These are phyloP conservation scores for Bufotes viridis DNA, from an alignment of 2,797 vertebrate species.

Conservation along the genomic window DNA sequence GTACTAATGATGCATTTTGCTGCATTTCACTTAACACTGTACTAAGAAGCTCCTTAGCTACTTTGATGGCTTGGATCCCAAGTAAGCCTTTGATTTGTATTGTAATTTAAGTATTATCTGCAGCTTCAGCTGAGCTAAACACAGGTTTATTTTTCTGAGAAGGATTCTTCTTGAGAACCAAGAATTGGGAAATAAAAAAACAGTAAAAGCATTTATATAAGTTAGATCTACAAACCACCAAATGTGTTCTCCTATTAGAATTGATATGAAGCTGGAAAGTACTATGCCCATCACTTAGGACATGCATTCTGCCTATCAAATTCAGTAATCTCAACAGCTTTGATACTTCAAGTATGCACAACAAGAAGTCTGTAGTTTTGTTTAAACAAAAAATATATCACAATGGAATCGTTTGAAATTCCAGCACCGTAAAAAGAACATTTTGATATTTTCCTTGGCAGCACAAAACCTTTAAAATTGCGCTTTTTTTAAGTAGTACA, in stretches of 20 bases:
- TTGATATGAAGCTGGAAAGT: constrained; percentile 40
- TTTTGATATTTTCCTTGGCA: constrained; percentile 39
- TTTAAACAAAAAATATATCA: constrained; percentile 2
- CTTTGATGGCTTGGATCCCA: background rate
- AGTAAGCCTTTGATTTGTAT: constrained; percentile 5
- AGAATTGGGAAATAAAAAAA: background rate
- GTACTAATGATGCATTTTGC: constrained; percentile 5
- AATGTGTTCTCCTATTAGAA: background rate
- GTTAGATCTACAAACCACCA: constrained; percentile 13
- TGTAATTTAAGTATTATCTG: constrained; percentile 24
- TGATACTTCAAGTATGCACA: constrained; percentile 35
- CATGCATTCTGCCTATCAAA: constrained; percentile 15
- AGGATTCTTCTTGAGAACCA: background rate
- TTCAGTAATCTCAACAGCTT: constrained; percentile 34
- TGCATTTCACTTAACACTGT: constrained; percentile 8
- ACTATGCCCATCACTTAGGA: constrained; percentile 28
- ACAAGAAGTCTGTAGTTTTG: constrained; percentile 43
- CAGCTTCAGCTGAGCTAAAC: constrained; percentile 7
- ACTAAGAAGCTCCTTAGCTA: background rate
- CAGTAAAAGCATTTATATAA: constrained; percentile 7
- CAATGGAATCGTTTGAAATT: constrained; percentile 43
- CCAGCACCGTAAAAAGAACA: constrained; percentile 6
- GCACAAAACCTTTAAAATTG: constrained; percentile 24
- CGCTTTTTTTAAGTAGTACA: constrained; percentile 19
- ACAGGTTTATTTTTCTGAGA: constrained; percentile 12